A percentile compares a stretch with the other conserved stretches of the same genome.
Conservation (phyloP, 2,113 vertebrate genomes). For the Ceyx cyanopectus region DNA sequence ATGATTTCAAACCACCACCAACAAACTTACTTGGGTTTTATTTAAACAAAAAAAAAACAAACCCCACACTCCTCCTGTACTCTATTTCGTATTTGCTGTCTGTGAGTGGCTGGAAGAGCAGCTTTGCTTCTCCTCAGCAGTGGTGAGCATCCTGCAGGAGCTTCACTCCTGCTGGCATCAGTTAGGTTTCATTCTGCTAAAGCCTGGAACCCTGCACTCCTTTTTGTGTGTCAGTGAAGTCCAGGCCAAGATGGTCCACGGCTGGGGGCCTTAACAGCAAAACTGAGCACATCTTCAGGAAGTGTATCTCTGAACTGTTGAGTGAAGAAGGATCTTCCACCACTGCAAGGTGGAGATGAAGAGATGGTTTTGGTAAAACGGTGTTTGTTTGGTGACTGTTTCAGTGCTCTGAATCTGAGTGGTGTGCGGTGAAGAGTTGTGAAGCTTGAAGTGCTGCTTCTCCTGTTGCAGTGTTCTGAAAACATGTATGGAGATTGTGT, state of each 20-base stretch:
- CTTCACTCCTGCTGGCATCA: background rate
- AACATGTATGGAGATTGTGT: background rate
- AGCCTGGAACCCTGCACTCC: background rate
- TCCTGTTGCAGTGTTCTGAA: background rate
- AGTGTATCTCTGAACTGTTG: background rate
- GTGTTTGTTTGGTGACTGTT: rapidly evolving
- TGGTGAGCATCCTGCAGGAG: background rate
- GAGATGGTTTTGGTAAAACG: background rate
- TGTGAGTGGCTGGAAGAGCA: background rate
- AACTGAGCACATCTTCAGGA: background rate
- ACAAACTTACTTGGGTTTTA: background rate
- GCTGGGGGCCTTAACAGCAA: background rate
- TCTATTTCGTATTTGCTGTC: background rate
- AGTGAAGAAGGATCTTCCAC: background rate
- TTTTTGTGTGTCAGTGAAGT: background rate
- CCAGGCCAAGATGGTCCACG: background rate
- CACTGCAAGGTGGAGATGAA: background rate
- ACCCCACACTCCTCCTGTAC: background rate
- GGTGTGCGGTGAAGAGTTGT: background rate
- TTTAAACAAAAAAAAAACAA: background rate
- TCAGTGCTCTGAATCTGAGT: background rate
- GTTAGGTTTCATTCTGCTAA: background rate
- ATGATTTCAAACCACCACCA: background rate
- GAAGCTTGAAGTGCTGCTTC: background rate
- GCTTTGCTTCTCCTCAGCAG: background rate